Conservation (phyloP, 2,888 invertebrate genomes). For the Imbricaverruca yamaguchii region DNA sequence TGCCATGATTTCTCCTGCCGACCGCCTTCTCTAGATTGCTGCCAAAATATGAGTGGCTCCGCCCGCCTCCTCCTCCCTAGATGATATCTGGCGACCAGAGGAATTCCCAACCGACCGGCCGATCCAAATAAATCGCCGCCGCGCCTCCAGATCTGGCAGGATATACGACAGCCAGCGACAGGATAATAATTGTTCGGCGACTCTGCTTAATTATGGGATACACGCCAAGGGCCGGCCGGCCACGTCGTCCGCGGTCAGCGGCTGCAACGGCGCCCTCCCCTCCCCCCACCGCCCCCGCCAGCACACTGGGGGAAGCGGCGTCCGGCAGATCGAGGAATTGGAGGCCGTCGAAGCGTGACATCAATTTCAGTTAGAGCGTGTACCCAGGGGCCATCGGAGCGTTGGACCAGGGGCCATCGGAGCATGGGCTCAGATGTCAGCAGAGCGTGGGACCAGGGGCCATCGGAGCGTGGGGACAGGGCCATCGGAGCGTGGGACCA, state of each 20-base stretch:
- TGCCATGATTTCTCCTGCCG: not conserved
- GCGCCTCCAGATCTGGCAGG: not conserved
- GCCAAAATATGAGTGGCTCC: not conserved
- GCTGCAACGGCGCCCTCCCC: not conserved
- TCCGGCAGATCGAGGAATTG: no score
- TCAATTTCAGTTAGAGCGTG: no score
- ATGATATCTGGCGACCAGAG: conserved; percentile 4
- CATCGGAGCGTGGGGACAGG: no score
- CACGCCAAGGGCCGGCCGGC: not conserved
- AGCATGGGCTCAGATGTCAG: no score
- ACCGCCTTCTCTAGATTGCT: conserved; percentile 1
- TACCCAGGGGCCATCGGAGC: no score
- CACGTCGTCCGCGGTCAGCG: not conserved
- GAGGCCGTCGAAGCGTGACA: no score
- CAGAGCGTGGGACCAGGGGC: no score
- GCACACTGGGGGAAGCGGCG: no score
- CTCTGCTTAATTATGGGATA: conserved; percentile 2
- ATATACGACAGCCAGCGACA: not conserved
- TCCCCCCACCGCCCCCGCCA: no score
- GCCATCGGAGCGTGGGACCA: no score
- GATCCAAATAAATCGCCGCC: conserved; percentile 7
- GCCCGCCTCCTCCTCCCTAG: not conserved
- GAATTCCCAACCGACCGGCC: not conserved
- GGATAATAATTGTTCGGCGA: conserved; percentile 10
- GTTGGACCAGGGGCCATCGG: no score